Conservation (phyloP, 1,140 invertebrate genomes). For the Pseudomyrmex cubaensis region DNA sequence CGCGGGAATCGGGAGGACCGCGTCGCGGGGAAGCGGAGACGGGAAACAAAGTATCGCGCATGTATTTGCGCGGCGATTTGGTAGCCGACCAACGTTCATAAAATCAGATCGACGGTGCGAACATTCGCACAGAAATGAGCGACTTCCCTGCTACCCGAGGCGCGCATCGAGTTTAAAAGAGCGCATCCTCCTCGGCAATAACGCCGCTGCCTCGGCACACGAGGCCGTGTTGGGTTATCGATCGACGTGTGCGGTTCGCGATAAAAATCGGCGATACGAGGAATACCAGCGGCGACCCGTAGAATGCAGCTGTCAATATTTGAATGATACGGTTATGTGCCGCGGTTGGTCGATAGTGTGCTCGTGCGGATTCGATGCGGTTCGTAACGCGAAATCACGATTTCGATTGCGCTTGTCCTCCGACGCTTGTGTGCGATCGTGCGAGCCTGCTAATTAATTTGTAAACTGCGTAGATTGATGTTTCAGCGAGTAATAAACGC, state of each 20-base stretch:
- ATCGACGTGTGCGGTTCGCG: constrained; percentile 26
- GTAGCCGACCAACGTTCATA: constrained; percentile 51
- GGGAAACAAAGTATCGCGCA: constrained; percentile 35
- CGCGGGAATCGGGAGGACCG: constrained; percentile 1
- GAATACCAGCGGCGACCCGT: constrained; percentile 53
- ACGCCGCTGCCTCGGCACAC: background rate
- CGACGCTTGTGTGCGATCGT: background rate
- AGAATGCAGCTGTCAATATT: constrained; percentile 56
- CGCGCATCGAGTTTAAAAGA: constrained; percentile 1
- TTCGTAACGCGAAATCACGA: constrained; percentile 37
- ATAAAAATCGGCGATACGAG: constrained; percentile 53
- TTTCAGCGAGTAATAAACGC: background rate
- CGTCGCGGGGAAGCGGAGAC: background rate
- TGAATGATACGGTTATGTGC: constrained; percentile 48
- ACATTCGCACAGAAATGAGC: constrained; percentile 37
- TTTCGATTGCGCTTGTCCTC: constrained; percentile 1
- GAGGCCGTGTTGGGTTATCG: constrained; percentile 17
- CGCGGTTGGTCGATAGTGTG: constrained; percentile 34
- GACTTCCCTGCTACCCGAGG: constrained; percentile 8
- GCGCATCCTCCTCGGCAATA: constrained; percentile 41
- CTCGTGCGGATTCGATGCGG: constrained; percentile 35
- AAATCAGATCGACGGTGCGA: constrained; percentile 41
- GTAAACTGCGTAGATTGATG: background rate
- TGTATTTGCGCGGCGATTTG: constrained; percentile 49
- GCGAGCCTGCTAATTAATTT: constrained; percentile 26